Base-by-base conservation (phyloP, 2,113 vertebrate species). In the Australoheros scitulus region DNA sequence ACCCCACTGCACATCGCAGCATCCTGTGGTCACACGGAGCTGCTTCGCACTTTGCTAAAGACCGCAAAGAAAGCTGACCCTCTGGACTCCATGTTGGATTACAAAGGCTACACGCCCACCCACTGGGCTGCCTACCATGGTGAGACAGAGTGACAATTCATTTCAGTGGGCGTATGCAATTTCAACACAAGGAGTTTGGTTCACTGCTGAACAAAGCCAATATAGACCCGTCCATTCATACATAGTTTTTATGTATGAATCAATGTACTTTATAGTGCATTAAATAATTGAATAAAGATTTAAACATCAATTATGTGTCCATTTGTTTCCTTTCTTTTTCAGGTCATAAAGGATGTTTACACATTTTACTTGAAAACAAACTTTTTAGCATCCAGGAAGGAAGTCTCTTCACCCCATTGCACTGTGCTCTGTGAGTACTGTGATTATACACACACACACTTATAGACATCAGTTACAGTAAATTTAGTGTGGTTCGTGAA, bases 61-160 rank as follows among this genome's bases (percentile, higher is more conserved):
- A 97, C 96, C 3, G 96, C 97, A 6, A 92, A 95, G 60, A 97
- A 97, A 89, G 95, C 95, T 15, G 97, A 99, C 92, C 96, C 97
- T 70, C 94, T 98, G 89, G 98, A 99, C 91, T 96, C 96, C 1
- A 95, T 97, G 84, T 95, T 98, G 90, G 98, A 99, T 88, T 97
- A 97, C 93, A 97, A 96, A 4, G 97, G 97, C 76, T 98, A 97
- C 96, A 98, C 97, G 3, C 98, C 98, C 58, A 95, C 97, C 91
- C 98, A 99, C 96, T 99, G 98, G 97, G 98, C 98, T 82, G 97
- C 97, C 14, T 97, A 98, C 95, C 96, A 97, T 9, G 98, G 98
- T 99, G 78, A 93, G 94, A 60, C 72, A 72, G 24, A 59, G 17
- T 36, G 22, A 2, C 22, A 38, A 11, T 76, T 60, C 24, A 52